Evolutionary conservation across 1,140 invertebrate genomes (phyloP).

Genomic region (Protaetia brevitarsis): DNA sequence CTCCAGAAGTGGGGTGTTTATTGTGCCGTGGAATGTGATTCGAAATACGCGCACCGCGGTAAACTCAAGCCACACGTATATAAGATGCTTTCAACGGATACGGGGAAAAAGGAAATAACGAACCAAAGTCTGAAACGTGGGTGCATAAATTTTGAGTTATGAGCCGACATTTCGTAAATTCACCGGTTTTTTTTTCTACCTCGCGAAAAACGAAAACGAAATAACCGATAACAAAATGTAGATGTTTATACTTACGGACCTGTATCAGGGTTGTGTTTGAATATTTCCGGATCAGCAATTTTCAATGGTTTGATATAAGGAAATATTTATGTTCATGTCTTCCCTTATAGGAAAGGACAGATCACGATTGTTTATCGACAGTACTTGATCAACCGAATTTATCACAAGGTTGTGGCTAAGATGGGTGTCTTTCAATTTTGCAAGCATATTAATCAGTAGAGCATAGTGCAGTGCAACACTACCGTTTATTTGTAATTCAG

Average conservation of each 20-base stretch:
- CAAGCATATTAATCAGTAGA: too few species aligned
- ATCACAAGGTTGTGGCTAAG: too few species aligned
- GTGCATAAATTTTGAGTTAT: constrained; percentile 7
- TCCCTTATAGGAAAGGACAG: too few species aligned
- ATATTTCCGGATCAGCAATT: neutral
- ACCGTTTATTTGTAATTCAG: too few species aligned
- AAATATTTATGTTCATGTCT: neutral
- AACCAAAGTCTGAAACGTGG: neutral
- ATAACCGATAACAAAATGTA: neutral
- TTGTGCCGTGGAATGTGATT: neutral
- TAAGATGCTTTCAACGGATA: neutral
- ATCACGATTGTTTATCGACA: too few species aligned
- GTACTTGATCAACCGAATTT: too few species aligned
- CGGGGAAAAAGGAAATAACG: neutral
- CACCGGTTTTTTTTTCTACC: neutral
- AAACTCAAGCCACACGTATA: neutral
- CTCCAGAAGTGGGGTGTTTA: neutral
- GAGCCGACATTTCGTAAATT: neutral
- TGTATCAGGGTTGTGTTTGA: neutral
- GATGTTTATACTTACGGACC: neutral
- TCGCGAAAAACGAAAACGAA: neutral
- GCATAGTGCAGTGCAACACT: too few species aligned
- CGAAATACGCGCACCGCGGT: neutral
- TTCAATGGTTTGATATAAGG: neutral
- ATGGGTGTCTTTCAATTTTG: too few species aligned